A percentile compares a stretch with the other conserved stretches of the same genome.
These are phyloP conservation scores for Melanotaenia boesemani DNA, from an alignment of 2,797 vertebrate genomes.

Conservation along the genomic window DNA sequence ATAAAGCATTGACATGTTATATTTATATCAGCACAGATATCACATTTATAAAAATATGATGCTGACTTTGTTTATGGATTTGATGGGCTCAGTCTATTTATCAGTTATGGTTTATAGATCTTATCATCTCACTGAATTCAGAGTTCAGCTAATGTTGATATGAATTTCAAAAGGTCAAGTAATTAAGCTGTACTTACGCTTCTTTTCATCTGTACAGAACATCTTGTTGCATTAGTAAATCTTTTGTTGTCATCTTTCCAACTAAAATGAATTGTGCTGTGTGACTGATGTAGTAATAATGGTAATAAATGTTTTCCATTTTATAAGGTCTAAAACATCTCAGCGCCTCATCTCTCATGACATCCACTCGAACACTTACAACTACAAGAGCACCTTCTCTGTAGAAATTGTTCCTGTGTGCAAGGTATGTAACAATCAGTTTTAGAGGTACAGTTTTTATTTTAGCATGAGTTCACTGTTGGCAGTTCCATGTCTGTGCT, in stretches of 20 bases:
- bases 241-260: not conserved
- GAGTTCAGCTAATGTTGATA: not conserved
- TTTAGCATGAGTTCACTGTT: not conserved
- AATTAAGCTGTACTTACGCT: not conserved
- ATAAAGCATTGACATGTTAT: not conserved
- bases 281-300: not conserved
- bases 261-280: not conserved
- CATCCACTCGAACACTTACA: conserved; percentile 94
- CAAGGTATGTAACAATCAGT: conserved; percentile 84
- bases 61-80: not conserved
- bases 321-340: conserved; percentile 90
- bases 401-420: conserved; percentile 97
- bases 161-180: not conserved
- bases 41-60: not conserved
- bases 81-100: not conserved
- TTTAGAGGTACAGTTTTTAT: not conserved
- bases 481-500: not conserved
- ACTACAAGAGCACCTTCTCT: conserved; percentile 98
- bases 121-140: not conserved
- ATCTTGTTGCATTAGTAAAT: not conserved
- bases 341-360: conserved; percentile 97
- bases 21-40: not conserved
- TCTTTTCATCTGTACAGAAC: not conserved
- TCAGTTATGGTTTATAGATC: not conserved
- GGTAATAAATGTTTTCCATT: conserved; percentile 11